A percentile compares a stretch with the other conserved stretches of the same genome.
Evolutionary conservation across 2,888 invertebrate species (phyloP).

Genomic region (Eurois occulta): DNA sequence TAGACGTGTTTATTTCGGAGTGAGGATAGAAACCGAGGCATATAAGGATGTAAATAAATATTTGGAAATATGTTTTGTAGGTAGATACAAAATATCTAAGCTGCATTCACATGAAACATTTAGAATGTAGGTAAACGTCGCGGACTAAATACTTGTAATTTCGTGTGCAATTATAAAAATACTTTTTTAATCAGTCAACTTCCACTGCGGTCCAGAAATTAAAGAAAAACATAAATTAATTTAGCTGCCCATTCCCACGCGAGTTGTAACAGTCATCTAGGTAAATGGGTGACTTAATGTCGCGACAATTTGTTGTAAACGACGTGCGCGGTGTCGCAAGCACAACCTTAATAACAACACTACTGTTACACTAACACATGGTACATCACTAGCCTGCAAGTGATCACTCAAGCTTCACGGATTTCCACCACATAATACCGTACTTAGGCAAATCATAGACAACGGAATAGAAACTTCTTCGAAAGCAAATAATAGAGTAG

Average conservation of each 20-base stretch:
- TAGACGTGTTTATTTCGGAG: constrained; percentile 24
- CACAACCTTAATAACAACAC: constrained; percentile 43
- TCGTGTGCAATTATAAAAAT: constrained; percentile 56
- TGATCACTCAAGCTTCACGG: constrained; percentile 32
- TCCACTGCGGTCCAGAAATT: constrained; percentile 52
- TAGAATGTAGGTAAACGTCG: constrained; percentile 9
- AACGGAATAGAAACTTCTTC: constrained; percentile 34
- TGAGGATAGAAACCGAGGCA: neutral
- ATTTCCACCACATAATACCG: constrained; percentile 10
- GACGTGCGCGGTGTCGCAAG: constrained; percentile 38
- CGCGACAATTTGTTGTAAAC: constrained; percentile 48
- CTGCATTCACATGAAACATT: neutral
- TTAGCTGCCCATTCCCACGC: constrained; percentile 58
- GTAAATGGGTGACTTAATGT: constrained; percentile 63
- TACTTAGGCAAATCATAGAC: constrained; percentile 40
- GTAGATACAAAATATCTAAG: neutral
- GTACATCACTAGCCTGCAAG: constrained; percentile 26
- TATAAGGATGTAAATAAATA: constrained; percentile 22
- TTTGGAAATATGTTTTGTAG: neutral
- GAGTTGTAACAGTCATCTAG: constrained; percentile 35
- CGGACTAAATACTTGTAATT: constrained; percentile 30
- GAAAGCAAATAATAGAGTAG: constrained; percentile 37
- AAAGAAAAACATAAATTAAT: constrained; percentile 51
- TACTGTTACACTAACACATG: constrained; percentile 27
- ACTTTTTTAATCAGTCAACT: constrained; percentile 45